Conservation (phyloP, 2,113 vertebrate species). For the Hemichromis elongatus region DNA sequence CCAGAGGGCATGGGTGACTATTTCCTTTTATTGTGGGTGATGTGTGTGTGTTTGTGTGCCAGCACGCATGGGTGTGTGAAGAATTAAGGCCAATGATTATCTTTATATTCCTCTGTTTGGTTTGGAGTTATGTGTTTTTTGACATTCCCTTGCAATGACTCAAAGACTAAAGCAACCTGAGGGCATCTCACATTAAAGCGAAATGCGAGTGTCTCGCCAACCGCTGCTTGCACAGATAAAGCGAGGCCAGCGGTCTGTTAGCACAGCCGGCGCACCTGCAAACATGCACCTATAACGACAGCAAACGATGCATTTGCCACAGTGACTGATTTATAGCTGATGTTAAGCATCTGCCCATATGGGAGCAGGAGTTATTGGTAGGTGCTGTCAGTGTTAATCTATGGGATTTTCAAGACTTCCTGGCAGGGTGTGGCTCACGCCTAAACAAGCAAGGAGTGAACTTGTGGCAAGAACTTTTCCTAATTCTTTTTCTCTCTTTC, state of each 20-base stretch:
- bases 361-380: not conserved
- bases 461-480: not conserved
- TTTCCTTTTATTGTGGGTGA: constrained; percentile 8
- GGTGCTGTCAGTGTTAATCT: constrained; percentile 1
- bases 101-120: constrained; percentile 44
- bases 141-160: constrained; percentile 52
- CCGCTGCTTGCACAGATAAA: not conserved
- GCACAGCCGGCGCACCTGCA: not conserved
- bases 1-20: constrained; percentile 54
- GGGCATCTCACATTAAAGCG: constrained; percentile 31
- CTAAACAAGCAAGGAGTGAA: not conserved
- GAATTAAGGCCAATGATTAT: constrained; percentile 42
- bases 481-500: not conserved
- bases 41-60: not conserved
- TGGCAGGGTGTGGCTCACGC: constrained; percentile 19
- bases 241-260: not conserved
- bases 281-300: not conserved
- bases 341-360: not conserved
- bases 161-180: constrained; percentile 16
- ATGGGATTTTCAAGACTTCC: not conserved
- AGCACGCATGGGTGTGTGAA: constrained; percentile 13
- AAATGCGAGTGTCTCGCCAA: not conserved
- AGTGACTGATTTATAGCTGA: constrained; percentile 17
- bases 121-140: constrained; percentile 52
- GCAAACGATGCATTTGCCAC: not conserved